Percentiles rank a stretch among this genome's conserved stretches.
phyloP scores from a whole-genome alignment of 2,113 vertebrate species.

The Pholis gunnellus region DNA sequence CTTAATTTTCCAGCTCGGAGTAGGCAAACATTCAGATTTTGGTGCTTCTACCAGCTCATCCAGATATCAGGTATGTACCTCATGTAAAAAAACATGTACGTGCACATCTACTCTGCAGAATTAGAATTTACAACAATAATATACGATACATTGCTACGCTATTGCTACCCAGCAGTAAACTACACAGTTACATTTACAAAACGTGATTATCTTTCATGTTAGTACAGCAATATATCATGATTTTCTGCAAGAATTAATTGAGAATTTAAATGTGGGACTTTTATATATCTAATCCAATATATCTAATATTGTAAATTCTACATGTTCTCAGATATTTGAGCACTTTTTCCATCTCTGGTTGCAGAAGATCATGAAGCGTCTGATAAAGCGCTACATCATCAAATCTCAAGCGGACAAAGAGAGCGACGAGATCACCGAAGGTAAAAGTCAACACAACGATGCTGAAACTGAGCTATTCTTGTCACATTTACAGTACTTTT shows the following conservation, averaged over 20 bases:
- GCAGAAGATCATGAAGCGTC: conserved; percentile 98
- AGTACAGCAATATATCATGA: neutral
- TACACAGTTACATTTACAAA: neutral
- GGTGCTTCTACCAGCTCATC: conserved; percentile 39
- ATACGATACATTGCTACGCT: neutral
- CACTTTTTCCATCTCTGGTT: conserved; percentile 1
- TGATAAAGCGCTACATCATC: conserved; percentile 97
- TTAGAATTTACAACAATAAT: neutral
- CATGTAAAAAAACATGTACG: neutral
- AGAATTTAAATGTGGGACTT: neutral
- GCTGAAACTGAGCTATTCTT: neutral
- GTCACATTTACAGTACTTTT: neutral
- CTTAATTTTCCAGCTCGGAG: conserved; percentile 68
- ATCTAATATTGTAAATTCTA: too few relatives aligned
- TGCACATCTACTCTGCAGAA: neutral
- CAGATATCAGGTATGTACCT: conserved; percentile 72
- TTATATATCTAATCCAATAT: too few relatives aligned
- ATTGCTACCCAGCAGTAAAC: neutral
- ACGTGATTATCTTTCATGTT: neutral
- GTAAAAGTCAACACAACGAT: conserved; percentile 71
- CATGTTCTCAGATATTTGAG: too few relatives aligned
- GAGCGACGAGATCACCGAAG: conserved; percentile 97
- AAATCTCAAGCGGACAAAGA: conserved; percentile 96
- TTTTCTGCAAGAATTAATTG: neutral
- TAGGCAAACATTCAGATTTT: conserved; percentile 60